These are phyloP conservation scores for Pristionchus japonicus DNA, from an alignment of 2,888 invertebrate species.

Conservation along the genomic window DNA sequence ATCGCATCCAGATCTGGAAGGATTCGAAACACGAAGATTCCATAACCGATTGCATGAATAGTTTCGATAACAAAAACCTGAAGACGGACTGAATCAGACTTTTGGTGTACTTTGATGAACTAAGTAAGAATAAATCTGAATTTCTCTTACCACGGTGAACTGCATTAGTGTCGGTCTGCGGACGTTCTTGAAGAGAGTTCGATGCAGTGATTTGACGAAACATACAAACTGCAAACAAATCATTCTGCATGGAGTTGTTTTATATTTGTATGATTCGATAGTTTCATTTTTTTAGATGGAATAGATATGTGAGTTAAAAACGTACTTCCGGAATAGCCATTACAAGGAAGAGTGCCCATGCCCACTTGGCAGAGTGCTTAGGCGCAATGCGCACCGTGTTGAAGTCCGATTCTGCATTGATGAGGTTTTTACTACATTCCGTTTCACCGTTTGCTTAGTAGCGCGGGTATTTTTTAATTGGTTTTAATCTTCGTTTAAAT, in stretches of 20 bases:
- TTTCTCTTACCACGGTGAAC: constrained; percentile 64
- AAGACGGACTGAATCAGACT: constrained; percentile 29
- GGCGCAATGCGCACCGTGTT: constrained; percentile 70
- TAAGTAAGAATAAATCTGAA: not conserved
- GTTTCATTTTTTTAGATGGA: too few species aligned
- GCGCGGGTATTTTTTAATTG: too few species aligned
- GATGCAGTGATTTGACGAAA: constrained; percentile 75
- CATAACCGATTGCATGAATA: constrained; percentile 89
- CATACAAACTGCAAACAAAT: constrained; percentile 59
- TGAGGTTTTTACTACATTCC: too few species aligned
- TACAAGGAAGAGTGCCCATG: constrained; percentile 76
- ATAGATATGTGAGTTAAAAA: too few species aligned
- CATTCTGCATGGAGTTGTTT: too few species aligned
- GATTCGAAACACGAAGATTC: constrained; percentile 88
- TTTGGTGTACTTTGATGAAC: not conserved
- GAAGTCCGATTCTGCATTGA: constrained; percentile 64
- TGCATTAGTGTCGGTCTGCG: constrained; percentile 70
- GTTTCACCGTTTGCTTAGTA: too few species aligned
- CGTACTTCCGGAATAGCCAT: constrained; percentile 76
- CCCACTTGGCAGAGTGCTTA: constrained; percentile 75
- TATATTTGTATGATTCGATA: too few species aligned
- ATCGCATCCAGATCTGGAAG: constrained; percentile 93
- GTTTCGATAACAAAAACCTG: constrained; percentile 87
- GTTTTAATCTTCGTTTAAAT: too few species aligned
- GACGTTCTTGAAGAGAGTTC: constrained; percentile 76